phyloP scores from a whole-genome alignment of 1,140 invertebrate species.

The Rhyacophila brunnea region DNA sequence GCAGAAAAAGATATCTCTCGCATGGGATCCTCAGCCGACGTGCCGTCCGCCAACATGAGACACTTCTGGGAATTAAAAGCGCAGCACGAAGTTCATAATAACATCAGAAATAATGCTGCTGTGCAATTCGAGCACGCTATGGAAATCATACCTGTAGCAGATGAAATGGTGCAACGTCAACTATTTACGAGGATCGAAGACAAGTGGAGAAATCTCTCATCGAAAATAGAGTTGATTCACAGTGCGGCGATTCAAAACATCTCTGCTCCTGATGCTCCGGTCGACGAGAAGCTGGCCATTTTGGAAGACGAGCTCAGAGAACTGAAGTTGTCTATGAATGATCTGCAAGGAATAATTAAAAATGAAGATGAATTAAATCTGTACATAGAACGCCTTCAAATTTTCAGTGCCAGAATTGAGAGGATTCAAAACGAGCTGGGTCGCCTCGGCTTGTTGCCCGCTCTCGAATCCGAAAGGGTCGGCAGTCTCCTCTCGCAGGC shows the following conservation, averaged over 20 bases:
- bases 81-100: slow-evolving; percentile 82
- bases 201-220: slow-evolving; percentile 68
- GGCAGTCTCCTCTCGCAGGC: slow-evolving; percentile 66
- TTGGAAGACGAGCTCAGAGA: slow-evolving; percentile 74
- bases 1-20: slow-evolving; percentile 65
- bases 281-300: slow-evolving; percentile 68
- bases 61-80: slow-evolving; percentile 87
- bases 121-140: slow-evolving; percentile 74
- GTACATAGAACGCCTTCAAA: slow-evolving; percentile 75
- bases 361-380: slow-evolving; percentile 77
- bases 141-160: slow-evolving; percentile 72
- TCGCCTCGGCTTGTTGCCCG: slow-evolving; percentile 67
- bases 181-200: slow-evolving; percentile 73
- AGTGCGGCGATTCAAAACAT: slow-evolving; percentile 64
- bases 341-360: slow-evolving; percentile 73
- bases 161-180: slow-evolving; percentile 77
- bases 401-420: slow-evolving; percentile 69
- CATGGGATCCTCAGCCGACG: slow-evolving; percentile 52
- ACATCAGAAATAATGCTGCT: slow-evolving; percentile 68
- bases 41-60: slow-evolving; percentile 68
- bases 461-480: slow-evolving; percentile 72
- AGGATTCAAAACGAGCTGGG: slow-evolving; percentile 77
- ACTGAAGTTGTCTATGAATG: slow-evolving; percentile 63
- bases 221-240: slow-evolving; percentile 66
- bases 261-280: slow-evolving; percentile 67